These are phyloP conservation scores for Xiphorhynchus erythropygius DNA, from an alignment of 2,797 vertebrate species.

Conservation along the genomic window DNA sequence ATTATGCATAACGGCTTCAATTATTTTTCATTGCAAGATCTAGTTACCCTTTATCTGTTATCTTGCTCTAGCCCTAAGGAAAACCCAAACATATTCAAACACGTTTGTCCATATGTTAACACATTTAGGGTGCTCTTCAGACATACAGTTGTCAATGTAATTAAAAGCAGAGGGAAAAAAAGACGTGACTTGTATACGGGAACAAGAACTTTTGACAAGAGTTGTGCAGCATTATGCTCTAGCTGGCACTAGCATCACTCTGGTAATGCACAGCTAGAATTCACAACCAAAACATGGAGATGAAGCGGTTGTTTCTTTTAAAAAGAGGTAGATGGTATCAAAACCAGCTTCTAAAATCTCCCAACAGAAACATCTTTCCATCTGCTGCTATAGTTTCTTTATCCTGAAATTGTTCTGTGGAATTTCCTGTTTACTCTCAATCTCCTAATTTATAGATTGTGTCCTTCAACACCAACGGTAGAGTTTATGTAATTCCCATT, in stretches of 20 bases:
- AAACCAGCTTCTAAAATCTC: conserved; percentile 39
- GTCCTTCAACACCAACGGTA: conserved; percentile 38
- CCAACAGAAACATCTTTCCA: conserved; percentile 65
- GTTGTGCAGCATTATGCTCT: neutral
- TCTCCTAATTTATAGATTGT: conserved; percentile 71
- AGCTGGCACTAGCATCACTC: neutral
- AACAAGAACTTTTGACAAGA: neutral
- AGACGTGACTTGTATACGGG: neutral
- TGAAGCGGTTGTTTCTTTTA: neutral
- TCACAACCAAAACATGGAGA: neutral
- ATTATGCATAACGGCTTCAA: neutral
- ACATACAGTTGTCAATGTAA: neutral
- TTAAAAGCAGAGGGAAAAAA: neutral
- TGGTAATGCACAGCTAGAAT: neutral
- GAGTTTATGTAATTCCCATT: conserved; percentile 59
- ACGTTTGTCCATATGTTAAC: neutral
- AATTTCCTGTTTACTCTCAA: conserved; percentile 74
- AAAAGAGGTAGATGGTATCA: conserved; percentile 49
- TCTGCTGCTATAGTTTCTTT: conserved; percentile 66
- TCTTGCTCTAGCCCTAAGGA: neutral
- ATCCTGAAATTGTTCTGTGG: conserved; percentile 73
- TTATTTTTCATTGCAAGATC: neutral
- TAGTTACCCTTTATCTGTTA: neutral
- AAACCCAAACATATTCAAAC: neutral
- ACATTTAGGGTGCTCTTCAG: neutral